A percentile compares a stretch with the other conserved stretches of the same genome.
Evolutionary conservation across 2,113 vertebrate genomes (phyloP).

Genomic region (Sialia sialis): DNA sequence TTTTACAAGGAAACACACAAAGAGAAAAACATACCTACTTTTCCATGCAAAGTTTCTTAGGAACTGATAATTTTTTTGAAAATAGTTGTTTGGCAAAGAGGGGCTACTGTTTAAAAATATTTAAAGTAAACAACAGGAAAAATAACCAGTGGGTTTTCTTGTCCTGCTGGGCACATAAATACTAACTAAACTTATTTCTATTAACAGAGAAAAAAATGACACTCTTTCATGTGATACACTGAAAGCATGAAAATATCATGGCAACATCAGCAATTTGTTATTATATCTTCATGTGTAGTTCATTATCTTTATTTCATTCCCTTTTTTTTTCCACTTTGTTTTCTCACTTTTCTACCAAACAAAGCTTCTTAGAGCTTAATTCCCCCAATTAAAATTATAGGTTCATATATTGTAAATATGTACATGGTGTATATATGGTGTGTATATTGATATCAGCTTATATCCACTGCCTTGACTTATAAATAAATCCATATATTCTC

Average conservation of each 20-base stretch:
- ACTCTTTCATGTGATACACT: background rate
- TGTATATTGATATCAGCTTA: background rate
- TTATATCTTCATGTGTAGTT: background rate
- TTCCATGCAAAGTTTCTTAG: background rate
- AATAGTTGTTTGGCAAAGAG: background rate
- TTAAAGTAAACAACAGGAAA: background rate
- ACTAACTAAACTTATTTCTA: background rate
- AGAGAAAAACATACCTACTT: background rate
- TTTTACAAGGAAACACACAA: constrained; percentile 23
- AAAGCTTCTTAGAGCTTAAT: background rate
- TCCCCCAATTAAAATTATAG: background rate
- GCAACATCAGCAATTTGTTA: background rate
- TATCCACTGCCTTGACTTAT: background rate
- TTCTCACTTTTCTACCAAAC: background rate
- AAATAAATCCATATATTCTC: background rate
- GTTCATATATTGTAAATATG: background rate
- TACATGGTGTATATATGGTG: background rate
- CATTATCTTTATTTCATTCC: background rate
- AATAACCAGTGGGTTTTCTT: background rate
- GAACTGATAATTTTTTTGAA: background rate
- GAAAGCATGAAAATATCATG: background rate
- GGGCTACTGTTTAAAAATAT: background rate
- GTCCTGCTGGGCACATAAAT: background rate
- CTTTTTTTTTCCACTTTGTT: background rate
- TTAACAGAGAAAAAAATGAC: background rate